Conservation (phyloP, 1,140 invertebrate genomes). For the Drosophila bocqueti region DNA sequence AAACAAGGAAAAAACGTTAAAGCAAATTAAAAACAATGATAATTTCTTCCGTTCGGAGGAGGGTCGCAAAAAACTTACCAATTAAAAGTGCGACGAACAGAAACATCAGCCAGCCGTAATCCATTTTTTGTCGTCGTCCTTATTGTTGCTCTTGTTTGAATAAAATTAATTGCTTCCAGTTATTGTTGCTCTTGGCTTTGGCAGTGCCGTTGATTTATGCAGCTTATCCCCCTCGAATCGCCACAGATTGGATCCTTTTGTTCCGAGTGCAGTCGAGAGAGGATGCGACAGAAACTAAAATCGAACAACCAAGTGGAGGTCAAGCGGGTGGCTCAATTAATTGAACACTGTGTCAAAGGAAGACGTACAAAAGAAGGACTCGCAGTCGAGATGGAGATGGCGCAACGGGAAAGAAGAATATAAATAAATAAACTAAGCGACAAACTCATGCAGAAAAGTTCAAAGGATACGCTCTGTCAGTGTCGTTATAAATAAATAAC, state of each 20-base stretch:
- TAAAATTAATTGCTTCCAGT: slow-evolving; percentile 70
- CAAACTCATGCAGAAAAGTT: slow-evolving; percentile 79
- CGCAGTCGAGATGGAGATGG: slow-evolving; percentile 13
- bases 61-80: slow-evolving; percentile 65
- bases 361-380: slow-evolving; percentile 21
- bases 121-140: slow-evolving; percentile 62
- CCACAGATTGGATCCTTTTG: slow-evolving; percentile 27
- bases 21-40: slow-evolving; percentile 34
- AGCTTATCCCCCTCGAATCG: slow-evolving; percentile 27
- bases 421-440: slow-evolving; percentile 67
- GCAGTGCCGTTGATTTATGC: slow-evolving; percentile 46
- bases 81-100: slow-evolving; percentile 64
- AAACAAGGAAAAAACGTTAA: slow-evolving; percentile 6
- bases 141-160: slow-evolving; percentile 47
- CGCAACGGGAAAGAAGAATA: slow-evolving; percentile 26
- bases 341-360: slow-evolving; percentile 73
- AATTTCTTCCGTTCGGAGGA: slow-evolving; percentile 26
- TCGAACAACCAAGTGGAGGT: slow-evolving; percentile 36
- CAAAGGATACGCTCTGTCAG: slow-evolving; percentile 72
- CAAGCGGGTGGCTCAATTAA: slow-evolving; percentile 66
- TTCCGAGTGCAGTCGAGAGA: slow-evolving; percentile 27
- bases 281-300: slow-evolving; percentile 52
- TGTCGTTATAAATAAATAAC: slow-evolving; percentile 82
- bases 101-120: slow-evolving; percentile 71
- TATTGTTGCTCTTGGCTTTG: slow-evolving; percentile 52